phyloP scores from a whole-genome alignment of 2,113 vertebrate species.

The Oenanthe melanoleuca region DNA sequence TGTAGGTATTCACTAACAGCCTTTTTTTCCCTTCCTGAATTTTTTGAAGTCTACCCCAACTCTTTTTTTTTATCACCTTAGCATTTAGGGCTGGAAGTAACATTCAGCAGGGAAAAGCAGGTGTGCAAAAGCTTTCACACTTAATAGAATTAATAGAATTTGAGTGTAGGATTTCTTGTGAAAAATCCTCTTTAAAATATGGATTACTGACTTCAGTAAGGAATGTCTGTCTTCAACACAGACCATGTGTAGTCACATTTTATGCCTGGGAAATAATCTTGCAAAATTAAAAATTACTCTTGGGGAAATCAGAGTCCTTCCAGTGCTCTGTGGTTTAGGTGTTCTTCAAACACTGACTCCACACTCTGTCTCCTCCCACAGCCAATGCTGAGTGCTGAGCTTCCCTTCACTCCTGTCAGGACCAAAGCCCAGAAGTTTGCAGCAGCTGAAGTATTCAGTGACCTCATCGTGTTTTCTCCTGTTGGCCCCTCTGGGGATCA shows the following conservation, averaged over 20 bases:
- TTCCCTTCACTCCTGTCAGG: constrained; percentile 49
- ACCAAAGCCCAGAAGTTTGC: constrained; percentile 14
- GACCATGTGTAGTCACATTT: neutral
- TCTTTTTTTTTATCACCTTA: neutral
- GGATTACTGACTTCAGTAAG: neutral
- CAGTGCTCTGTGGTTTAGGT: neutral
- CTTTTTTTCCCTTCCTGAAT: neutral
- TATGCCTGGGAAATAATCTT: neutral
- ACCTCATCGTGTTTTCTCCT: constrained; percentile 69
- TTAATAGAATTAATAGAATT: neutral
- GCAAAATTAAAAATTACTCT: neutral
- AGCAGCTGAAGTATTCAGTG: neutral
- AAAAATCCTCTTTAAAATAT: neutral
- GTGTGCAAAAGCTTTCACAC: neutral
- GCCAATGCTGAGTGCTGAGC: neutral
- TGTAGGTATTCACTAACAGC: neutral
- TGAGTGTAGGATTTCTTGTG: neutral
- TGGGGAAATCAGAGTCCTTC: neutral
- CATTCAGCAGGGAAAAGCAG: neutral
- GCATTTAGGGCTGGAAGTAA: neutral
- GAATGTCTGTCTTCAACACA: neutral
- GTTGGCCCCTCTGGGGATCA: neutral
- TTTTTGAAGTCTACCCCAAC: neutral
- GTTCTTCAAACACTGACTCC: neutral
- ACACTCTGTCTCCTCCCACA: neutral